A percentile compares a stretch with the other conserved stretches of the same genome.
Evolutionary conservation across 2,113 vertebrate species (phyloP).

Genomic region (Orcinus orca): DNA sequence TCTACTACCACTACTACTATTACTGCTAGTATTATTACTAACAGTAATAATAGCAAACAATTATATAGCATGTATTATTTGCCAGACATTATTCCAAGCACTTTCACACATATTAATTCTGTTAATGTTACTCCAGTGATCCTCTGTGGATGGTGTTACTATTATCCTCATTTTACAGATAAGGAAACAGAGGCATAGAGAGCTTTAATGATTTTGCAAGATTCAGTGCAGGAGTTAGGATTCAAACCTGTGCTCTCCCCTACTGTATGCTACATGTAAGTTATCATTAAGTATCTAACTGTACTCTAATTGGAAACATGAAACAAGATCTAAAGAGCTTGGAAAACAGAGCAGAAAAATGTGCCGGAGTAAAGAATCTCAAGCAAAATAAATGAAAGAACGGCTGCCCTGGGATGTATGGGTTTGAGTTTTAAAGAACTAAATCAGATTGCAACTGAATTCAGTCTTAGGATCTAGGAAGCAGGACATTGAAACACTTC

Average conservation of each 20-base stretch:
- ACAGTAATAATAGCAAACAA: background rate
- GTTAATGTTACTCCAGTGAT: background rate
- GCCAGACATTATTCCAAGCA: background rate
- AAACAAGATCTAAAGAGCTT: background rate
- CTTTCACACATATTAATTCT: background rate
- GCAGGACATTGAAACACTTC: background rate
- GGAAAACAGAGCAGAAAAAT: background rate
- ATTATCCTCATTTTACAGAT: background rate
- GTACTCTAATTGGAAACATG: background rate
- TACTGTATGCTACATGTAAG: background rate
- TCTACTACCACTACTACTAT: background rate
- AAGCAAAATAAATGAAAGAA: constrained; percentile 31
- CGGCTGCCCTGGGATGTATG: fast-evolving
- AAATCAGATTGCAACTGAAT: background rate
- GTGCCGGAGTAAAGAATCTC: background rate
- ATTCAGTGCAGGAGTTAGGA: background rate
- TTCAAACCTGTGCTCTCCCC: background rate
- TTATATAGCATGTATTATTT: background rate
- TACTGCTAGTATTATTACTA: background rate
- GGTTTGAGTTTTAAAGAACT: constrained; percentile 34
- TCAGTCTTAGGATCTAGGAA: background rate
- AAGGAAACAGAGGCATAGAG: background rate
- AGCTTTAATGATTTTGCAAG: background rate
- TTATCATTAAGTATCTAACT: background rate
- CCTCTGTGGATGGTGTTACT: background rate